Base-by-base conservation (phyloP, 2,113 vertebrate genomes). In the Hyperopisus bebe region DNA sequence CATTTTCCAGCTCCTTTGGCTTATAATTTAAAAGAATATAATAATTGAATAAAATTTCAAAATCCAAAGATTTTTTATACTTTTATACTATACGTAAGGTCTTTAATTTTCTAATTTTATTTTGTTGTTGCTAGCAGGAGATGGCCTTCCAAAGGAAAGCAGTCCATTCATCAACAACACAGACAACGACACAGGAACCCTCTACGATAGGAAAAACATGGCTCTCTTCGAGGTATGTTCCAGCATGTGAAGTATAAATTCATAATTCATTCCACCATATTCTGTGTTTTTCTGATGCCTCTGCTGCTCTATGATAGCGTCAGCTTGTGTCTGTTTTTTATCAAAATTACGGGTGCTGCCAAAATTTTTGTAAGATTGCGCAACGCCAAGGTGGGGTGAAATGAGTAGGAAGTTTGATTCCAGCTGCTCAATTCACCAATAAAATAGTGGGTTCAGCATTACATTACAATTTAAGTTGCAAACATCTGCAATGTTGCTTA, bases 121-220 rank as follows among this genome's bases (percentile, higher is more conserved):
- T 91, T 13, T 92, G 89, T 46, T 92, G n/a, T 91, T 92, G 42
- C 58, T 55, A 35, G 77, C 92, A 99, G 98, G 97, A 39, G 97
- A 99, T 95, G 98, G 97, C 0, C 91, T 92, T 90, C 95, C 97
- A 24, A 96, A 95, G 90, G 98, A 99, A 92, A 98, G 91, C 88
- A 98, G 97, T 91, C 98, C 97, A 0, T 98, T 98, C 89, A 97
- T 99, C 92, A 95, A 95, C 91, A 97, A 90, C 91, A 94, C 94
- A 1, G 97, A 98, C 31, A 86, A 90, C 80, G 97, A 97, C 89
- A 95, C 93, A 88, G 96, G 93, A 90, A 97, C 93, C 39, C 91
- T 91, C 11, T 97, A 97, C 0, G 97, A 99, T 92, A 97, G 98
- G 87, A 99, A 97, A 94, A 99, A 98, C 95, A 97, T 99, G 98